Base-by-base conservation (phyloP, 2,113 vertebrate genomes). In the Scopus umbretta region DNA sequence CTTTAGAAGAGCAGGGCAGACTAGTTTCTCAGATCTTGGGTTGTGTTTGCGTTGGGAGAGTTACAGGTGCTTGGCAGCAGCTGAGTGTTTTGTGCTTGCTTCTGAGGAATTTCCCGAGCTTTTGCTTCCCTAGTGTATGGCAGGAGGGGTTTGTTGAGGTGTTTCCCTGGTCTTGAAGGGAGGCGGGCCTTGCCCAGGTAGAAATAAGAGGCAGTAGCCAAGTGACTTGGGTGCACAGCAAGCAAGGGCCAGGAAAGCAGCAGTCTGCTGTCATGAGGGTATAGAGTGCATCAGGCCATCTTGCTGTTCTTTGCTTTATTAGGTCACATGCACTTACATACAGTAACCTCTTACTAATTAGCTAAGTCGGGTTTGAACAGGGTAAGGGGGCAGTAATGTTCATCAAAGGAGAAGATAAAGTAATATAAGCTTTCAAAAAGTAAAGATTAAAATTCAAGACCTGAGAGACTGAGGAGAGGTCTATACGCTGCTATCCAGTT, bases 281-380 rank as follows among this genome's bases (percentile, higher is more conserved):
- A 23, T 5, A 25, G 19, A 49, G 22, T 32, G 12, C 2, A 0
- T 71, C 56, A 56, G 59, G 12, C 70, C 4, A 3, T 61, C 55
- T 36, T 65, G 25, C n/a, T 50, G 42, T 36, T 79, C 50, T 86
- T 71, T 71, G 40, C 23, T 82, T 86, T 45, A 40, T 80, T 49
- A 65, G 26, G 34, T 68, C 56, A 36, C 18, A 7, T 7, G 13
- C 5, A 2, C 49, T 76, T 59, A 29, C 0, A 0, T 30, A 53
- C 1, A 1, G 38, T 63, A n/a, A 42, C 19, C 18, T 70, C 36
- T 20, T 59, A 29, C 19, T 94, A 63, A 59, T 80, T n/a, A 86
- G 49, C 58, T 63, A 45, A 63, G 20, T 22, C 1, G 3, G n/a
- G 20, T 22, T 86, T 63, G 66, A 82, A 17, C 11, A 20, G 16